Evolutionary conservation across 2,113 vertebrate genomes (phyloP).

Genomic region (Pitta sordida): DNA sequence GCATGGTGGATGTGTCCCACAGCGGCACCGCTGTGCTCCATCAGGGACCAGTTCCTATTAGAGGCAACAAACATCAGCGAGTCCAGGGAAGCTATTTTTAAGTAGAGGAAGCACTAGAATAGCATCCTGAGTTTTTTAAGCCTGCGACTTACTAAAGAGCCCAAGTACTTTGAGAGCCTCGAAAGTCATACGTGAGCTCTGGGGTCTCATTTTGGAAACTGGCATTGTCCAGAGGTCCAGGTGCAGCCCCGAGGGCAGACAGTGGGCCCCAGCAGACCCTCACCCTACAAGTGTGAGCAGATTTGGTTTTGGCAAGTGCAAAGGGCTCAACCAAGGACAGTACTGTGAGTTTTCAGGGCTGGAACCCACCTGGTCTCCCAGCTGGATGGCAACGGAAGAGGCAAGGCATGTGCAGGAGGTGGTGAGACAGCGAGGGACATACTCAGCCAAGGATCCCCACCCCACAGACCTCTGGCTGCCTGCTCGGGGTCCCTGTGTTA

Average conservation of each 20-base stretch:
- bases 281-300: not conserved
- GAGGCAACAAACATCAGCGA: conserved; percentile 57
- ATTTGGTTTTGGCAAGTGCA: not conserved
- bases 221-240: not conserved
- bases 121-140: conserved; percentile 67
- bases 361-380: conserved; percentile 41
- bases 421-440: not conserved
- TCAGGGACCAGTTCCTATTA: conserved; percentile 63
- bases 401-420: not conserved
- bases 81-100: conserved; percentile 68
- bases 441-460: not conserved
- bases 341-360: not conserved
- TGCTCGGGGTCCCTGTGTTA: not conserved
- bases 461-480: not conserved
- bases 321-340: not conserved
- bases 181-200: not conserved
- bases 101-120: conserved; percentile 68
- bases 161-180: conserved; percentile 43
- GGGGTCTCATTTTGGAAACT: not conserved
- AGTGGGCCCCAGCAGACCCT: not conserved
- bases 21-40: conserved; percentile 19
- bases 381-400: not conserved
- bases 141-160: conserved; percentile 58
- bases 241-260: not conserved
- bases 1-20: conserved; percentile 9